Conservation (phyloP, 2,113 vertebrate species). For the Chelonoidis abingdonii region DNA sequence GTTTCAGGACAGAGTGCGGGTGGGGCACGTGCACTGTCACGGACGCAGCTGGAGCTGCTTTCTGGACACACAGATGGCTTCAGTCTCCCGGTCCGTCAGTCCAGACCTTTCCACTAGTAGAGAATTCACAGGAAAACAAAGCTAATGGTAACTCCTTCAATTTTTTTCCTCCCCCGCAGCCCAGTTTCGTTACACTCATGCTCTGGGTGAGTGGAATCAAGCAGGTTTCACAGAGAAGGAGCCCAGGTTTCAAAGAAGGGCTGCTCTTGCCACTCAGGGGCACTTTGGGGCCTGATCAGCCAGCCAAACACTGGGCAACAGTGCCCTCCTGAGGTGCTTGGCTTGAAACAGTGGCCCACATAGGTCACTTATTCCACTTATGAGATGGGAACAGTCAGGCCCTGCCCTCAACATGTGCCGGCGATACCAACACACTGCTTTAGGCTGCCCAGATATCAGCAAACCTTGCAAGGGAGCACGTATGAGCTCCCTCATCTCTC, state of each 20-base stretch:
- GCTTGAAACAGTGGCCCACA: neutral
- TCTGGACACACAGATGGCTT: neutral
- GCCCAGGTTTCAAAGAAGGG: neutral
- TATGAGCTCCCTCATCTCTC: neutral
- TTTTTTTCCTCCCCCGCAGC: neutral
- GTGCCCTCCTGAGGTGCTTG: neutral
- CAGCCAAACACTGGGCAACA: neutral
- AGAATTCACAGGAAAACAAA: slow-evolving; percentile 69
- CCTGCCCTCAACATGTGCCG: neutral
- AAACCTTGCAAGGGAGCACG: neutral
- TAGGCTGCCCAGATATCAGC: neutral
- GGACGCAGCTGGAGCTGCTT: neutral
- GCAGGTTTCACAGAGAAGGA: slow-evolving; percentile 22
- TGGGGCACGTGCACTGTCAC: fast-evolving
- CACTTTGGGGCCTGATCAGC: fast-evolving
- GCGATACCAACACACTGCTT: neutral
- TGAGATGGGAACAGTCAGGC: fast-evolving
- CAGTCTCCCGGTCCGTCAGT: slow-evolving; percentile 45
- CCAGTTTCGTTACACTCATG: slow-evolving; percentile 49
- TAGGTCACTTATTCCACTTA: neutral
- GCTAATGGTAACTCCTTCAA: slow-evolving; percentile 41
- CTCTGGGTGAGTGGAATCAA: neutral
- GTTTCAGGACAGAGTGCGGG: neutral
- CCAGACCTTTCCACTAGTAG: slow-evolving; percentile 50
- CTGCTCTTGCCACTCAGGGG: neutral